Percentiles rank a stretch among this genome's conserved stretches.
These are phyloP conservation scores for Sycophaga agraensis DNA, from an alignment of 1,140 invertebrate genomes.

Conservation along the genomic window DNA sequence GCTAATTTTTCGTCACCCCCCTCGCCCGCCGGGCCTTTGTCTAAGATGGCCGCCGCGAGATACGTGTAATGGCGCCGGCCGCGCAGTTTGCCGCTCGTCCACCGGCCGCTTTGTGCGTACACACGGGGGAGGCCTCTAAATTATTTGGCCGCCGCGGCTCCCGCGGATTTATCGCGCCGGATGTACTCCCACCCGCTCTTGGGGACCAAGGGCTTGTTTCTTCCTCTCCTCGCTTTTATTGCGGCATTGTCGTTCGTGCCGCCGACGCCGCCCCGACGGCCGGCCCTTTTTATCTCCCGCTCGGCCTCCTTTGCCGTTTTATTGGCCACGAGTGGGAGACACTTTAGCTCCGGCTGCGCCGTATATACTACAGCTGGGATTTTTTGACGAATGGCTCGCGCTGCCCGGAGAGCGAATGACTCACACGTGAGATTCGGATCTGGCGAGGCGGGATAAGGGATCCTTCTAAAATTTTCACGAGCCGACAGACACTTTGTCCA, in stretches of 20 bases:
- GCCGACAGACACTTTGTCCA: too few species aligned
- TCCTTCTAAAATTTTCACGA: slow-evolving; percentile 15
- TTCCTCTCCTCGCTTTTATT: neutral
- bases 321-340: neutral
- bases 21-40: too few species aligned
- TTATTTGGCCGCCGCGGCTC: slow-evolving; percentile 15
- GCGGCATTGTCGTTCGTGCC: neutral
- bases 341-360: neutral
- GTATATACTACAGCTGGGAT: neutral
- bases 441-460: neutral
- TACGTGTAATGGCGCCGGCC: too few species aligned
- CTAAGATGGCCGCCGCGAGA: too few species aligned
- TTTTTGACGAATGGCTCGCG: slow-evolving; percentile 10
- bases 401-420: neutral
- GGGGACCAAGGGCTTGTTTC: neutral
- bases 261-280: too few species aligned
- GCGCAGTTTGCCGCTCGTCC: too few species aligned
- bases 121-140: slow-evolving; percentile 26
- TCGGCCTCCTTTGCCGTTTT: neutral
- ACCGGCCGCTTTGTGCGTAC: too few species aligned
- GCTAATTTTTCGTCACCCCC: slow-evolving; percentile 38
- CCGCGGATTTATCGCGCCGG: too few species aligned
- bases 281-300: neutral
- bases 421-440: neutral
- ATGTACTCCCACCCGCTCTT: too few species aligned